Percentiles rank a stretch among this genome's conserved stretches.
These are phyloP conservation scores for Triplophysa bombifrons DNA, from an alignment of 2,797 vertebrate genomes.

Conservation along the genomic window DNA sequence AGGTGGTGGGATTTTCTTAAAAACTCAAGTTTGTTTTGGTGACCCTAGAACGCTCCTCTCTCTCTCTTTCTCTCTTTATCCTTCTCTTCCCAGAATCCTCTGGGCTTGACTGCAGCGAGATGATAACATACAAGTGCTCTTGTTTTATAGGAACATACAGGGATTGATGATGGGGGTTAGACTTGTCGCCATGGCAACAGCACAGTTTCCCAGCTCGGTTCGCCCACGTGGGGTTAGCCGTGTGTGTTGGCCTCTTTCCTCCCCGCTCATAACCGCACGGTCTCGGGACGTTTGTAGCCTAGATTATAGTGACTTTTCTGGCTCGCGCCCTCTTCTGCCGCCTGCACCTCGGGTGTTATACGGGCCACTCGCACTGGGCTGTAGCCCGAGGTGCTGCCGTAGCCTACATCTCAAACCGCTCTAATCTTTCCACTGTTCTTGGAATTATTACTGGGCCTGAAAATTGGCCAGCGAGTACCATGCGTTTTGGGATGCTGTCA, in stretches of 20 bases:
- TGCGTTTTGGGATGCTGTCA: background rate
- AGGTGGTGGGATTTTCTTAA: background rate
- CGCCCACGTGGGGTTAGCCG: constrained; percentile 47
- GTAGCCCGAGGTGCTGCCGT: constrained; percentile 42
- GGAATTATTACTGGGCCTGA: constrained; percentile 25
- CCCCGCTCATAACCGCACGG: background rate
- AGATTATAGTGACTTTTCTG: constrained; percentile 54
- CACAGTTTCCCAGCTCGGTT: constrained; percentile 47
- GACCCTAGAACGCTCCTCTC: background rate
- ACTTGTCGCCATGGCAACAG: constrained; percentile 52
- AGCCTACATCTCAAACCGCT: constrained; percentile 49
- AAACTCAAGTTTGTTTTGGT: background rate
- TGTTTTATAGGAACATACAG: constrained; percentile 28
- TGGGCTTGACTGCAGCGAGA: background rate
- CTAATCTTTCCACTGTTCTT: constrained; percentile 25
- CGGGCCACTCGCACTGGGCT: constrained; percentile 50
- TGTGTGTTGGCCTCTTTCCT: constrained; percentile 34
- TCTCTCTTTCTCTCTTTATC: background rate
- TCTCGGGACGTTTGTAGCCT: constrained; percentile 49
- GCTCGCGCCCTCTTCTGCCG: constrained; percentile 14
- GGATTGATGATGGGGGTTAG: constrained; percentile 30
- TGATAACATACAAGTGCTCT: constrained; percentile 32
- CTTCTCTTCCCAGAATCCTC: constrained; percentile 15
- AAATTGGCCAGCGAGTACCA: constrained; percentile 17
- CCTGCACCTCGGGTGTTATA: constrained; percentile 34